Conservation (phyloP, 92 coral and sea anemone genomes). For the Meandrina meandrites region DNA sequence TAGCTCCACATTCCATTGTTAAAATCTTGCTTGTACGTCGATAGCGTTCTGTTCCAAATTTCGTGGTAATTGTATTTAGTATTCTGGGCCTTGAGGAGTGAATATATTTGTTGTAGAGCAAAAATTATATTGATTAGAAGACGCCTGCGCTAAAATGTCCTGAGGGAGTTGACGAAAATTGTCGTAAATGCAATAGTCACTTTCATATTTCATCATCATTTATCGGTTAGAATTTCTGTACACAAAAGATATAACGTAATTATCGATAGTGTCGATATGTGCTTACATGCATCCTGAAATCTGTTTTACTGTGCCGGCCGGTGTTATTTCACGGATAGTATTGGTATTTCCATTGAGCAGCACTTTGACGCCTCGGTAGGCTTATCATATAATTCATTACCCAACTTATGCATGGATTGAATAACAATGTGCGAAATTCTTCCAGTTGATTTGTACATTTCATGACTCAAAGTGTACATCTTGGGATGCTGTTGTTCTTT, state of each 20-base stretch:
- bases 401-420: not conserved
- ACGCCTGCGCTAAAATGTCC: slow-evolving; percentile 10
- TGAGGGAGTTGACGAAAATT: slow-evolving; percentile 43
- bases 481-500: not conserved
- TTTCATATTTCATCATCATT: slow-evolving; percentile 8
- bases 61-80: not conserved
- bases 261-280: not conserved
- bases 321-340: not conserved
- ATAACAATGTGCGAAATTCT: not conserved
- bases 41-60: not conserved
- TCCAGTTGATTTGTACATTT: not conserved
- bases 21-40: not conserved
- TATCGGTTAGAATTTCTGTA: not conserved
- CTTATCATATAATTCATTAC: not conserved
- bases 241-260: not conserved
- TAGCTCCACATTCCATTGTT: not conserved
- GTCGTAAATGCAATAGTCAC: not conserved
- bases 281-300: not conserved
- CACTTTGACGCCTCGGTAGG: slow-evolving; percentile 2
- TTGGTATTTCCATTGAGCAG: not conserved
- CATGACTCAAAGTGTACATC: not conserved
- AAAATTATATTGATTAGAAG: slow-evolving; percentile 27
- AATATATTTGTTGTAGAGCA: not conserved
- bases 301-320: not conserved
- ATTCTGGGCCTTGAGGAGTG: not conserved